These are phyloP conservation scores for Clostera curtula DNA, from an alignment of 2,888 invertebrate genomes.

Conservation along the genomic window DNA sequence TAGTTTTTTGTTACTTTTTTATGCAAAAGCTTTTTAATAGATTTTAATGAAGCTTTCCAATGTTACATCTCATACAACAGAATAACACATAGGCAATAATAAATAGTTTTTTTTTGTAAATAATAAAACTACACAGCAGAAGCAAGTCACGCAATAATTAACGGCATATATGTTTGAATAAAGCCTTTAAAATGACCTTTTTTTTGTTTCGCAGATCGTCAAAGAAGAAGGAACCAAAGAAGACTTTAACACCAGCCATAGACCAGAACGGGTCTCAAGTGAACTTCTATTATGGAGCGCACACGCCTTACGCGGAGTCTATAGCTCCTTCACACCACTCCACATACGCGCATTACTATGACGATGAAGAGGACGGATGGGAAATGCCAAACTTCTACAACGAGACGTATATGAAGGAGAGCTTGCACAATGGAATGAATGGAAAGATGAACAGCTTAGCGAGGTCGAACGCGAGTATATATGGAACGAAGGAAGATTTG, in stretches of 20 bases:
- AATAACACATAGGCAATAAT: no score
- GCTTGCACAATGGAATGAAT: conserved; percentile 88
- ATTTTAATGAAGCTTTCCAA: no score
- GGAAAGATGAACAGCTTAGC: conserved; percentile 95
- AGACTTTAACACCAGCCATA: conserved; percentile 89
- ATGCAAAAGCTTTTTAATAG: no score
- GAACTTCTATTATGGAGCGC: conserved; percentile 96
- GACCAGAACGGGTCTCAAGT: conserved; percentile 95
- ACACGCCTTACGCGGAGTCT: conserved; percentile 95
- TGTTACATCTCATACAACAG: no score
- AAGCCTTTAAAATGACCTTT: not conserved
- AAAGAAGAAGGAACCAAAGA: conserved; percentile 92
- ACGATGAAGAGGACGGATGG: conserved; percentile 97
- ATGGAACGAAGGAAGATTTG: conserved; percentile 95
- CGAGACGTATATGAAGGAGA: conserved; percentile 96
- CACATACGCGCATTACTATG: conserved; percentile 96
- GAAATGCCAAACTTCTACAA: conserved; percentile 98
- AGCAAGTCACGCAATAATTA: no score
- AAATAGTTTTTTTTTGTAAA: no score
- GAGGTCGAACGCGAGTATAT: conserved; percentile 93
- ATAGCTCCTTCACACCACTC: conserved; percentile 97
- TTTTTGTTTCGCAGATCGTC: conserved; percentile 79
- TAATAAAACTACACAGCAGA: no score
- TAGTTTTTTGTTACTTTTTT: no score
- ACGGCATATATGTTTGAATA: not conserved